Base-by-base conservation (phyloP, 1,140 invertebrate species). In the Caenorhabditis brenneri region DNA sequence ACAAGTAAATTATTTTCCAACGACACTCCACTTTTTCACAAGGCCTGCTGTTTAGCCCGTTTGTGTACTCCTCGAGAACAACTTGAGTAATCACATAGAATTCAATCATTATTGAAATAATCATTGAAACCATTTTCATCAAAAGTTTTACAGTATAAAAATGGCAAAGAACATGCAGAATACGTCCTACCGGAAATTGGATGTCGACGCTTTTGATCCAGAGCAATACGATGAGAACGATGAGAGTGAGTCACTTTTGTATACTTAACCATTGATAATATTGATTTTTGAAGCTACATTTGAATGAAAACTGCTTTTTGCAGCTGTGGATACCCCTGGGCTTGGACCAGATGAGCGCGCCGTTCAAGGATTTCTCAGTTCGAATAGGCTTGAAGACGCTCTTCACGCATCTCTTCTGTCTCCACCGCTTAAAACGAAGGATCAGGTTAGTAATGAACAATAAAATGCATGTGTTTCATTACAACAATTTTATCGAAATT, bases 161-260 rank as follows among this genome's bases (percentile, higher is more conserved):
- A 87, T 87, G 87, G 60, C 87, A 10, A 88, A 86, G 60, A 87
- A 87, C 53, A 81, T 87, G 87, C 69, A 84, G 42, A 82, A 88
- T 55, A 86, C 87, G 15, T 84, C 80, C 19, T 87, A 85, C 39
- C 31, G 87, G 51, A 85, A 88, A 48, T 16, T 87, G 15, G 87
- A 87, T 60, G 87, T 87, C 15, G 87, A 87, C 65, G 87, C 82
- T 1, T 87, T 86, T 33, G 86, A 87, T 58, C 84, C 87, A 5
- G 82, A 88, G 29, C 74, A 87, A 29, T 86, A 87, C 69, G 79
- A 86, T 22, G 85, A 86, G n/a, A 84, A 84, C 29, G 85, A 86
- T 22, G 85, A 86, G 15, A 79, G 82, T 83, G 31, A 58, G 69
- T 79, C 33, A 48, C 22, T 79, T 79, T 36, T 46, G 10, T 31